These are phyloP conservation scores for Tridacna crocea DNA, from an alignment of 2,888 invertebrate genomes.

Conservation along the genomic window DNA sequence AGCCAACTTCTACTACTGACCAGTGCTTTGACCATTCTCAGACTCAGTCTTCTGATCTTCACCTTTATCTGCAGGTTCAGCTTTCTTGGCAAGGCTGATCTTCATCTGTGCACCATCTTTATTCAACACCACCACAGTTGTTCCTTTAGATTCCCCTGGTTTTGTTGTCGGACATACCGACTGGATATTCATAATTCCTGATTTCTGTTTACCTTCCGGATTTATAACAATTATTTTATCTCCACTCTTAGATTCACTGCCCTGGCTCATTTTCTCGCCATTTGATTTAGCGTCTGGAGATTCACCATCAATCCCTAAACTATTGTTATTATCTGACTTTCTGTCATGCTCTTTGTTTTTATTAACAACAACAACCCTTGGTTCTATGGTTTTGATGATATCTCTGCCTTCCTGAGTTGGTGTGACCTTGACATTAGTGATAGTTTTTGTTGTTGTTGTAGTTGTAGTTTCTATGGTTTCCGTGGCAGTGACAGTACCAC, in stretches of 20 bases:
- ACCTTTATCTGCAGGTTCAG: slow-evolving; percentile 55
- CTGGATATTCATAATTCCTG: slow-evolving; percentile 77
- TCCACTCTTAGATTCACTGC: slow-evolving; percentile 20
- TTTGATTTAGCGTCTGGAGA: slow-evolving; percentile 29
- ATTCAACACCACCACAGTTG: slow-evolving; percentile 77
- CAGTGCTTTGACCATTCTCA: slow-evolving; percentile 36
- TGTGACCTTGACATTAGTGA: slow-evolving; percentile 41
- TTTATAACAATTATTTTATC: slow-evolving; percentile 56
- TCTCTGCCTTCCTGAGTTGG: slow-evolving; percentile 41
- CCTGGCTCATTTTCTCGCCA: slow-evolving; percentile 12
- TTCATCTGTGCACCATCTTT: slow-evolving; percentile 79
- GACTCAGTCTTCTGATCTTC: slow-evolving; percentile 38
- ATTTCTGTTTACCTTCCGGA: slow-evolving; percentile 60
- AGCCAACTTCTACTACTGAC: background rate
- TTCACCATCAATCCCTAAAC: background rate
- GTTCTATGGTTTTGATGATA: slow-evolving; percentile 49
- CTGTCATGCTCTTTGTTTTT: slow-evolving; percentile 10
- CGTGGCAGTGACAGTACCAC: slow-evolving; percentile 49
- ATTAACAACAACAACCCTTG: slow-evolving; percentile 43
- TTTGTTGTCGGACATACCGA: slow-evolving; percentile 76
- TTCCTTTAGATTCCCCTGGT: slow-evolving; percentile 54
- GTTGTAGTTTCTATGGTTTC: slow-evolving; percentile 65
- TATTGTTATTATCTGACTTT: background rate
- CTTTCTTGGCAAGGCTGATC: slow-evolving; percentile 63
- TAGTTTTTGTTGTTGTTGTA: slow-evolving; percentile 68